Base-by-base conservation (phyloP, 2,888 invertebrate genomes). In the Nebria salina region DNA sequence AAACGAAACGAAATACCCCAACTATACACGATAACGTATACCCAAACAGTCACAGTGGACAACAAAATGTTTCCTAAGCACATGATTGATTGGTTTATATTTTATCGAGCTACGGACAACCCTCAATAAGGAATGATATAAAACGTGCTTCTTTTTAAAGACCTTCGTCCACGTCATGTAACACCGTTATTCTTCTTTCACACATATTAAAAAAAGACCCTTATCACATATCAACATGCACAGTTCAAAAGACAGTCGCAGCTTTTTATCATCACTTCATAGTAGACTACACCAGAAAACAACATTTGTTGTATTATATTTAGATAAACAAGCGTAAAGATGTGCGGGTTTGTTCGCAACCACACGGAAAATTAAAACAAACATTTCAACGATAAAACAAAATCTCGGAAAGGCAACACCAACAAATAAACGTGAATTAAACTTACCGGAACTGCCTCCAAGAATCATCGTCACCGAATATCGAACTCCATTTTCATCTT, bases 1-100 rank as follows among this genome's bases (percentile, higher is more conserved):
- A 72, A 54, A 54, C 54, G 11, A 54, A 54, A 54, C 54, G 11
- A 54, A 54, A 13, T 8, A 54, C 8, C 54, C 54, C 54, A 13
- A 54, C 2, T 54, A 43, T 9, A 43, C 9, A 54, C 54, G 13
- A 25, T 68, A 68, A n/a, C 15, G 54, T 54, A 54, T 54, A 11
- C 54, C 54, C 54, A 54, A 54, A 25, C 68, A 77, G 77, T 25
- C 8, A 25, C 68, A 77, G 77, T 25, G 77, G 34, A 41, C 13
- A 25, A n/a, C 72, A 77, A 77, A 72, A 54, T 72, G 64, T 75
- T 75, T 68, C 7, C 25, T 65, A 65, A 1, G 9, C 68, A 15
- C 15, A 68, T 68, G 13, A 25, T 25, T 25, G 68, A 68, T 15
- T 25, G 54, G 13, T 54, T 54, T 54, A 8, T 54, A 7, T 54